A percentile compares a stretch with the other conserved stretches of the same genome.
phyloP scores from a whole-genome alignment of 1,140 invertebrate species.

The Hypsibius dujardini region DNA sequence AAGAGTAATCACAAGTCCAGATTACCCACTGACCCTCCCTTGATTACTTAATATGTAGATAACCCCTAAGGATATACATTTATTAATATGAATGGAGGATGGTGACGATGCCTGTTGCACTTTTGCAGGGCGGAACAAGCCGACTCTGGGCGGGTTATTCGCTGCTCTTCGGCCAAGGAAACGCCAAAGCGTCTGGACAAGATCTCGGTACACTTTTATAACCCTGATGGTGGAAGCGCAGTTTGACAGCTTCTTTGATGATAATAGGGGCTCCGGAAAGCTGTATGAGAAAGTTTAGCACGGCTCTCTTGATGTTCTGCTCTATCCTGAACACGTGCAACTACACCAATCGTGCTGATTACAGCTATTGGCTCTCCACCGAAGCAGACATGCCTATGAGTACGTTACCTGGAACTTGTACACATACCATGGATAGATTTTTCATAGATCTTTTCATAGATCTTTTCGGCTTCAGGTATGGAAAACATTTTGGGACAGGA shows the following conservation, averaged over 20 bases:
- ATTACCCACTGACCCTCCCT: no score
- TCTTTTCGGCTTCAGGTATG: conserved; percentile 42
- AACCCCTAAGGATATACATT: no score
- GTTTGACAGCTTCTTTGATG: no score
- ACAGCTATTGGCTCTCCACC: conserved; percentile 82
- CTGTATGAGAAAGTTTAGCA: conserved; percentile 65
- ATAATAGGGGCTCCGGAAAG: conserved; percentile 48
- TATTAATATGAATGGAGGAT: no score
- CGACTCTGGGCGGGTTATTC: conserved; percentile 90
- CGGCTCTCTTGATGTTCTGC: conserved; percentile 86
- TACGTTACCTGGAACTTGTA: no score
- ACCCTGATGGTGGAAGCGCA: no score
- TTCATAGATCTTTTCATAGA: conserved; percentile 24
- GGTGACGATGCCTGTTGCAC: no score
- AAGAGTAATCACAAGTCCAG: no score
- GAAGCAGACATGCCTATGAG: conserved; percentile 70
- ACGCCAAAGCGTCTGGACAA: conserved; percentile 72
- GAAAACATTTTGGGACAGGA: conserved; percentile 57
- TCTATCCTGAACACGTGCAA: conserved; percentile 72
- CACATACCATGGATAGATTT: no score
- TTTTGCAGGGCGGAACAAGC: conserved; percentile 48
- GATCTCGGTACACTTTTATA: conserved; percentile 67
- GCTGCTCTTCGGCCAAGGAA: conserved; percentile 76
- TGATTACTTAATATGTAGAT: no score
- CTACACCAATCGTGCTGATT: conserved; percentile 73